phyloP scores from a whole-genome alignment of 2,888 invertebrate genomes.

The Bruchidius siliquastri region DNA sequence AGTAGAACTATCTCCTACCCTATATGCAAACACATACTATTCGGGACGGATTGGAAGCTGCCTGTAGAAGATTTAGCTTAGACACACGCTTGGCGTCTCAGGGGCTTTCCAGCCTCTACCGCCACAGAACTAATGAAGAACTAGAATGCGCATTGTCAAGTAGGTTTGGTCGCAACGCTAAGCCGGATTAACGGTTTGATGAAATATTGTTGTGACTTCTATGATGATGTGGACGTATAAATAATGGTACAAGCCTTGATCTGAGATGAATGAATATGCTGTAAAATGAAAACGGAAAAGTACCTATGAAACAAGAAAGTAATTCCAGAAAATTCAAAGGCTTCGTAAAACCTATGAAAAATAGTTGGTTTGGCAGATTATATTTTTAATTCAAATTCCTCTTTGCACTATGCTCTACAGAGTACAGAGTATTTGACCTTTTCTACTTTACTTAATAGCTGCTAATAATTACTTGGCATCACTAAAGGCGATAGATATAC shows the following conservation, averaged over 20 bases:
- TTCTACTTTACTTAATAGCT: no score
- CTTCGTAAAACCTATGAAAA: no score
- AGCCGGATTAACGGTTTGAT: not conserved
- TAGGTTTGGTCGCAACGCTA: not conserved
- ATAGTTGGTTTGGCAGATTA: no score
- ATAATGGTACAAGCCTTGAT: not conserved
- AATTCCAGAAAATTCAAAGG: no score
- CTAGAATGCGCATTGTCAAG: not conserved
- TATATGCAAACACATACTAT: not conserved
- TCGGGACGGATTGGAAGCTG: not conserved
- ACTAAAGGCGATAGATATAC: no score
- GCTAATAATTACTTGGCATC: no score
- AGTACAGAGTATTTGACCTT: no score
- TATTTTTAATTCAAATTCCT: no score
- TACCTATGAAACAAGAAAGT: no score
- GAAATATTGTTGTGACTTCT: not conserved
- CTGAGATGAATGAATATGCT: no score
- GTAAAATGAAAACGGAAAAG: no score
- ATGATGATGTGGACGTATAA: not conserved
- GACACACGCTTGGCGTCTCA: not conserved
- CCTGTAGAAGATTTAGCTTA: not conserved
- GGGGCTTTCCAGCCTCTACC: not conserved
- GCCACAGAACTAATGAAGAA: not conserved
- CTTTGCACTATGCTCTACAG: no score
- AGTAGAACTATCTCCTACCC: not conserved